Percentiles rank a stretch among this genome's conserved stretches.
Conservation (phyloP, 2,888 invertebrate genomes). For the Ormyrus nitidulus region DNA sequence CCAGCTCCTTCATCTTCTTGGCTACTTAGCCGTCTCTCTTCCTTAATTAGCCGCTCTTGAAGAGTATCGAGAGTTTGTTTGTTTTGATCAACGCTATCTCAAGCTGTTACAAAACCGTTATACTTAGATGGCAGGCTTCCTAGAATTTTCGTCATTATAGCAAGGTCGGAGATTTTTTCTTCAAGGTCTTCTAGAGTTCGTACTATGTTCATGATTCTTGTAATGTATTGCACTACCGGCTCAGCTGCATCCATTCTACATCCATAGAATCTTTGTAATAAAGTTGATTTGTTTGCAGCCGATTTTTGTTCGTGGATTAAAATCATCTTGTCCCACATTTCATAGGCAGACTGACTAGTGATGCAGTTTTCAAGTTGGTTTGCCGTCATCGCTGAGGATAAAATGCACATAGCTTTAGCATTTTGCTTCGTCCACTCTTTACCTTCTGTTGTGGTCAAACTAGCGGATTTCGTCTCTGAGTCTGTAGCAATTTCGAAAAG, state of each 20-base stretch:
- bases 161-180: not conserved
- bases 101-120: not conserved
- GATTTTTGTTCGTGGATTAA: conserved; percentile 24
- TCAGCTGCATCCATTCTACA: not conserved
- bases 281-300: not conserved
- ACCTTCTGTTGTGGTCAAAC: not conserved
- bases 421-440: not conserved
- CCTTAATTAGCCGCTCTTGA: not conserved
- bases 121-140: not conserved
- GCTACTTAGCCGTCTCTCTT: not conserved
- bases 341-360: conserved; percentile 3
- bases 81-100: not conserved
- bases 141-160: not conserved
- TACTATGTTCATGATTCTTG: not conserved
- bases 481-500: not conserved
- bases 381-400: not conserved
- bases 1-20: not conserved
- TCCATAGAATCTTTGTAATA: not conserved
- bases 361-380: conserved; percentile 13
- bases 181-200: not conserved
- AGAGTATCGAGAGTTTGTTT: not conserved
- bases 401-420: not conserved
- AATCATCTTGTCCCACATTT: conserved; percentile 21
- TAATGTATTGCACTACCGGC: not conserved
- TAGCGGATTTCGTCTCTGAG: not conserved